Conservation (phyloP, 2,797 vertebrate genomes). For the Cetoscarus ocellatus region DNA sequence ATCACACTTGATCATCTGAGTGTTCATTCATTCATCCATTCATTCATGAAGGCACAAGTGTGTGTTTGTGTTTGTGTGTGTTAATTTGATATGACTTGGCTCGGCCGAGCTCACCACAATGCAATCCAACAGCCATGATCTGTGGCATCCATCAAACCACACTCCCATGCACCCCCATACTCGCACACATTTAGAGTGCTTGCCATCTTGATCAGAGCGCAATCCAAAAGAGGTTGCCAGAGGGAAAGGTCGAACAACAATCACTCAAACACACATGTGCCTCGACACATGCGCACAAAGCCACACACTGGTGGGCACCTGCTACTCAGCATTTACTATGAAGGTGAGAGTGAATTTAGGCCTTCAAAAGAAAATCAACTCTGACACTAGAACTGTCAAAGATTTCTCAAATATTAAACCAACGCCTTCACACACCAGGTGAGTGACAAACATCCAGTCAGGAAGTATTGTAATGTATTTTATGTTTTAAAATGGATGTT, state of each 20-base stretch:
- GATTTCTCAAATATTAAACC: not conserved
- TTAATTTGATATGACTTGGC: conserved; percentile 68
- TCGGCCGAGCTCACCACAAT: conserved; percentile 57
- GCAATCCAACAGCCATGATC: conserved; percentile 74
- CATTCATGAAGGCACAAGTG: not conserved
- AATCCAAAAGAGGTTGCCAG: conserved; percentile 70
- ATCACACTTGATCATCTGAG: conserved; percentile 62
- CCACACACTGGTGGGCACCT: conserved; percentile 56
- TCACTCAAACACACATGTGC: conserved; percentile 57
- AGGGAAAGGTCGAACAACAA: conserved; percentile 72
- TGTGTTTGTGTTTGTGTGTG: conserved; percentile 20
- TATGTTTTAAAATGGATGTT: too few species aligned
- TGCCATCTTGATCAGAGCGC: conserved; percentile 69
- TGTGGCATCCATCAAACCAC: conserved; percentile 77
- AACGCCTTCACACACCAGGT: too few species aligned
- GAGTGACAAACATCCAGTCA: too few species aligned
- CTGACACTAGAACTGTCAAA: conserved; percentile 18
- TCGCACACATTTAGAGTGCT: conserved; percentile 49
- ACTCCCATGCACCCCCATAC: conserved; percentile 1
- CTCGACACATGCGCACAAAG: conserved; percentile 3
- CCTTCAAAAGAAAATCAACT: conserved; percentile 10
- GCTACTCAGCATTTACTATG: conserved; percentile 42
- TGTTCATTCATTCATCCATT: conserved; percentile 50
- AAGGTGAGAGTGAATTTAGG: conserved; percentile 32
- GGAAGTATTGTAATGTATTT: too few species aligned